phyloP scores from a whole-genome alignment of 2,113 vertebrate species.

The Pseudolaguvia tuberculata region DNA sequence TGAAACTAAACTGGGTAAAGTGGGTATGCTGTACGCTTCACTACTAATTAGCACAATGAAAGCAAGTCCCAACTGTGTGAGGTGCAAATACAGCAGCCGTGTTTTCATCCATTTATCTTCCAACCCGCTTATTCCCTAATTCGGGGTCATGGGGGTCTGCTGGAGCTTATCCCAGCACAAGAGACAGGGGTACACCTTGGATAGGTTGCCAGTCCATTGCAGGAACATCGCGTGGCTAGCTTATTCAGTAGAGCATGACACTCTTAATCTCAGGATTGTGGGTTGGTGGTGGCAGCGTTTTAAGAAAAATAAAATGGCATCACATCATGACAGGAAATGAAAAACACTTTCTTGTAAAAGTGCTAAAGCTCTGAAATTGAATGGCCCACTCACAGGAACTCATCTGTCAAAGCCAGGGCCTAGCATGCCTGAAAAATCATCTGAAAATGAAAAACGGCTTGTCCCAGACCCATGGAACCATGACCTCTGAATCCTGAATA shows the following conservation, averaged over 20 bases:
- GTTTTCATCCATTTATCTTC: no score
- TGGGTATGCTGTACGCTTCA: constrained; percentile 20
- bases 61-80: neutral
- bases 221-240: no score
- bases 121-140: no score
- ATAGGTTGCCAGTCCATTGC: no score
- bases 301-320: constrained; percentile 36
- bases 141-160: no score
- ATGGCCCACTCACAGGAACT: constrained; percentile 29
- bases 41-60: constrained; percentile 19
- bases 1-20: neutral
- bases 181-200: no score
- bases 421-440: constrained; percentile 24
- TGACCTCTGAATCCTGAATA: constrained; percentile 44
- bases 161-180: no score
- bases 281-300: no score
- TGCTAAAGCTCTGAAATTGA: constrained; percentile 37
- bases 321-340: constrained; percentile 7
- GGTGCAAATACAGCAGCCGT: constrained; percentile 11
- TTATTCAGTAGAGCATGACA: no score
- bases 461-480: constrained; percentile 39
- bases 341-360: constrained; percentile 26
- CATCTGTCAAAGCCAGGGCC: constrained; percentile 27
- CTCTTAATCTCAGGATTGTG: no score
- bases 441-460: constrained; percentile 39